Evolutionary conservation across 2,797 vertebrate species (phyloP), one percentile per base, ranked within the genome.

Genomic region (Brachyrhaphis roseni): DNA sequence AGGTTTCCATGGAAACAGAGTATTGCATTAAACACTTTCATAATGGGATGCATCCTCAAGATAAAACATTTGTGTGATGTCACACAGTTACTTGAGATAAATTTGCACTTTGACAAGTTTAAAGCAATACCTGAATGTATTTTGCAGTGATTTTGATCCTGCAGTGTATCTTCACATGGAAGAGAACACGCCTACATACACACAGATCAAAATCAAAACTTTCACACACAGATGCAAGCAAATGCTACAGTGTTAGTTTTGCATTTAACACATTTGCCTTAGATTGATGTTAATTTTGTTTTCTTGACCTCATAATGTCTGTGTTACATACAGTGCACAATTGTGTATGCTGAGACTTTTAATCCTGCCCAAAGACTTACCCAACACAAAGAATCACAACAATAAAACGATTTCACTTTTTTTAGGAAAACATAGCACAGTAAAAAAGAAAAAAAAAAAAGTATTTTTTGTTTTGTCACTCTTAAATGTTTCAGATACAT

Each of bases 1-100:
- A 82, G 79, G 91, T 95, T 90, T 92, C 93, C 93, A 94, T 94
- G 91, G 94, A 94, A 95, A 95, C 94, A 91, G 89, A 78, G 85
- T 86, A 59, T 88, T 80, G 89, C 82, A 77, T 85, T 85, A 81
- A 89, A 78, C 82, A 87, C n/a, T 84, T 91, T 84, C 80, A 85
- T 84, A 87, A 87, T 71, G 79, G 78, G 83, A 80, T 86, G 81
- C 81, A 86, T 89, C 84, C 86, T 77, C 78, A 62, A 51, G 76
- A 86, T 86, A 84, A 55, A 79, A 66, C 66, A 57, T 83, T 71
- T 46, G 51, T 74, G 55, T n/a, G 43, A 72, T 39, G 34, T 83
- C 45, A n/a, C 68, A 45, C 64, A 53, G 13, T 45, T 45, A 4
- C 45, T 28, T 26, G 23, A 15, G 68, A 45, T 15, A 43, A 4